Conservation (phyloP, 2,113 vertebrate genomes). For the Pteruthius melanotis region DNA sequence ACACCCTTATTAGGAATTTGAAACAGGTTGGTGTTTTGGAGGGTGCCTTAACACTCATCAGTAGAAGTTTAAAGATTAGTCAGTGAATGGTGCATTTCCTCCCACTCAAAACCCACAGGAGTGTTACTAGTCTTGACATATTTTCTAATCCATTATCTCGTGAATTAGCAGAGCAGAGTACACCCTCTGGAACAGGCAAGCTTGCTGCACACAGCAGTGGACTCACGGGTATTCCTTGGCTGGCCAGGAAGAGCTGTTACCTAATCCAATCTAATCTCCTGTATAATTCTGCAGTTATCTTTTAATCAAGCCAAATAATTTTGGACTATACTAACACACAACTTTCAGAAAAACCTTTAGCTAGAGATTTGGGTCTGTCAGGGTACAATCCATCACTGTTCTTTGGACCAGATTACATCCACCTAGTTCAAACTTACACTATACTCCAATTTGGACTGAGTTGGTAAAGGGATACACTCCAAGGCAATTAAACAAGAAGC, state of each 20-base stretch:
- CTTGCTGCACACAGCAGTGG: neutral
- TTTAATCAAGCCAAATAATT: conserved; percentile 8
- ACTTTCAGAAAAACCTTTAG: neutral
- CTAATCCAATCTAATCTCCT: neutral
- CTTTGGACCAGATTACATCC: neutral
- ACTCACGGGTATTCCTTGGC: neutral
- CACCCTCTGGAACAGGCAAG: neutral
- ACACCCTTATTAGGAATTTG: conserved; percentile 32
- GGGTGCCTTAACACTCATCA: conserved; percentile 19
- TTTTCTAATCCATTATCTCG: conserved; percentile 48
- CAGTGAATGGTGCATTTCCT: conserved; percentile 45
- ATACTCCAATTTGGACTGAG: neutral
- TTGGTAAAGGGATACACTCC: neutral
- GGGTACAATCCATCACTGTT: neutral
- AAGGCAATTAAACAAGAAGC: neutral
- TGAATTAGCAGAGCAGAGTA: conserved; percentile 13
- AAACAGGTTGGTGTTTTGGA: conserved; percentile 24
- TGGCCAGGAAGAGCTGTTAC: neutral
- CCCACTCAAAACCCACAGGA: conserved; percentile 45
- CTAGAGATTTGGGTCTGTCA: neutral
- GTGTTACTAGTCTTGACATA: conserved; percentile 37
- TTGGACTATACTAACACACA: neutral
- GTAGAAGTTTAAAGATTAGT: conserved; percentile 53
- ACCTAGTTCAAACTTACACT: neutral
- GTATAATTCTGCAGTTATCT: neutral